A percentile compares a stretch with the other conserved stretches of the same genome.
These are phyloP conservation scores for Palythoa caribaeorum DNA, from an alignment of 92 coral and sea anemone genomes.

Conservation along the genomic window DNA sequence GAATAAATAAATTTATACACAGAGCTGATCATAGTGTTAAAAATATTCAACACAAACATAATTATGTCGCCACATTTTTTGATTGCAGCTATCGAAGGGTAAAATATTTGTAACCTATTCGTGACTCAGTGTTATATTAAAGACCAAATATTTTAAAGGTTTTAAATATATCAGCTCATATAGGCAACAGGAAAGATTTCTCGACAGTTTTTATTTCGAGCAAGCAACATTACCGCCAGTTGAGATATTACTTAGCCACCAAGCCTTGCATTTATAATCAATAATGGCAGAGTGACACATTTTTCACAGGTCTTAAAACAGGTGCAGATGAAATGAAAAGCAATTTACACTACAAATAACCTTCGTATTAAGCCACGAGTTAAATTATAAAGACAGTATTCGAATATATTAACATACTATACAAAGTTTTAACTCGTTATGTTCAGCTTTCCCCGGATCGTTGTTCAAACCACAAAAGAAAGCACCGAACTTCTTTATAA, in stretches of 20 bases:
- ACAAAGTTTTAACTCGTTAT: background rate
- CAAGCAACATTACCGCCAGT: background rate
- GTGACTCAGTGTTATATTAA: background rate
- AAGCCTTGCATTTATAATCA: slow-evolving; percentile 15
- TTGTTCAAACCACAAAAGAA: slow-evolving; percentile 2
- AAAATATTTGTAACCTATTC: background rate
- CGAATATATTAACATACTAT: slow-evolving; percentile 40
- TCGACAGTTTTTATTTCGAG: background rate
- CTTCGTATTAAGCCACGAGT: slow-evolving; percentile 51
- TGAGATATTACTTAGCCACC: slow-evolving; percentile 25
- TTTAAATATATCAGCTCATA: background rate
- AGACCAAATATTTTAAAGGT: background rate
- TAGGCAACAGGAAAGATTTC: background rate
- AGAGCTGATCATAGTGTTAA: background rate
- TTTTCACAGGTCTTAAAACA: slow-evolving; percentile 44
- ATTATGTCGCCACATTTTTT: background rate
- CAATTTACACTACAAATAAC: slow-evolving; percentile 46
- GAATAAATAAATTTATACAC: background rate
- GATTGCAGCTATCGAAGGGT: background rate
- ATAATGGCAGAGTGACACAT: slow-evolving; percentile 29
- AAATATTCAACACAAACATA: background rate
- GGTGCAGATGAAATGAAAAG: slow-evolving; percentile 42
- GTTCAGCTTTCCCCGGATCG: background rate
- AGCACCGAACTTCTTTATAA: background rate
- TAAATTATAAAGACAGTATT: slow-evolving; percentile 16